Conservation (phyloP, 1,140 invertebrate genomes). For the Ostrea edulis region DNA sequence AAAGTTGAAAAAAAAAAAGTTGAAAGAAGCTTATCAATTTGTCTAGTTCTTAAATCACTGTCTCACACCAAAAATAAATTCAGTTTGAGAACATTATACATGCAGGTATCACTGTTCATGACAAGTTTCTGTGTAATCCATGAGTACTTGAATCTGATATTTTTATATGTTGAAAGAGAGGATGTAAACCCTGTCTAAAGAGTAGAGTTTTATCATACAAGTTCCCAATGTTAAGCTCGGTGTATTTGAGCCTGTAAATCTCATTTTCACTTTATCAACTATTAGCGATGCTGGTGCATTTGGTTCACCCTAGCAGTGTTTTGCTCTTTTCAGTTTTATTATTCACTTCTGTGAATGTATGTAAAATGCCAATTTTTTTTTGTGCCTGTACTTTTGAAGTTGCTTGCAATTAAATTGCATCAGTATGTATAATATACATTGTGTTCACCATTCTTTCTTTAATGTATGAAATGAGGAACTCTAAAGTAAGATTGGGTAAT, state of each 20-base stretch:
- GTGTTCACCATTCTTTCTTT: neutral
- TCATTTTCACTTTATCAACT: conserved; percentile 10
- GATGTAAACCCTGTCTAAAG: neutral
- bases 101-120: neutral
- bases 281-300: neutral
- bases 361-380: conserved; percentile 15
- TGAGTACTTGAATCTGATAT: neutral
- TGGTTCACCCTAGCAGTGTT: conserved; percentile 6
- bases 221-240: neutral
- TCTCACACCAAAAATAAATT: neutral
- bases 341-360: conserved; percentile 11
- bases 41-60: neutral
- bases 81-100: neutral
- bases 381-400: conserved; percentile 26
- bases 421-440: neutral
- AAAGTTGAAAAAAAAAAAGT: neutral
- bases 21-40: neutral
- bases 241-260: neutral
- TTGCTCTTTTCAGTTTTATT: neutral
- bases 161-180: neutral
- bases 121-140: neutral
- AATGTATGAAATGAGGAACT: too few relatives aligned
- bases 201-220: neutral
- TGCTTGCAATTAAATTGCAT: conserved; percentile 36
- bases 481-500: too few relatives aligned